phyloP scores from a whole-genome alignment of 2,113 vertebrate genomes.

The Tetraodon nigroviridis region DNA sequence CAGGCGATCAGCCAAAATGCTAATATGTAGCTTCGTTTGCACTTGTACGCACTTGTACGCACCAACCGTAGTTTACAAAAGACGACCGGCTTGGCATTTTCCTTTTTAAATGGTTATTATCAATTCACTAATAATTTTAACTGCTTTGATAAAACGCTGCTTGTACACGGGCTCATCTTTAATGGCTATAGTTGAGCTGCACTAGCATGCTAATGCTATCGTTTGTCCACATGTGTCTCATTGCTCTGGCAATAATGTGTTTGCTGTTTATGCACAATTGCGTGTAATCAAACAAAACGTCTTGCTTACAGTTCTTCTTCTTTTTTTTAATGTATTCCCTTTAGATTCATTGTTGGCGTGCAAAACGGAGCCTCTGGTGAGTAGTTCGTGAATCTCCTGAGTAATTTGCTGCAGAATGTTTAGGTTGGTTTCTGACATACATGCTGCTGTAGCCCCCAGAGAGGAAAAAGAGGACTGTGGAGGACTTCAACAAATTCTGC shows the following conservation, averaged over 20 bases:
- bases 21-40: constrained; percentile 42
- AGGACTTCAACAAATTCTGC: constrained; percentile 92
- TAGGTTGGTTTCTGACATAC: constrained; percentile 5
- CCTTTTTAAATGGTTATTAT: background rate
- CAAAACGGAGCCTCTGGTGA: constrained; percentile 78
- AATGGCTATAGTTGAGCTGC: constrained; percentile 15
- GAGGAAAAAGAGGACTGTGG: constrained; percentile 84
- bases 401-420: background rate
- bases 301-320: background rate
- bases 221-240: constrained; percentile 9
- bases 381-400: constrained; percentile 15
- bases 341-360: constrained; percentile 78
- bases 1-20: constrained; percentile 7
- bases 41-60: background rate
- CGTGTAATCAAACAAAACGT: background rate
- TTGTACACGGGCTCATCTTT: background rate
- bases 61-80: background rate
- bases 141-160: background rate
- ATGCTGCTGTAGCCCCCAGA: constrained; percentile 77
- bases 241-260: background rate
- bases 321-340: background rate
- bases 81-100: background rate
- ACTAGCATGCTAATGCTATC: constrained; percentile 48
- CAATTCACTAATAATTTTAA: background rate
- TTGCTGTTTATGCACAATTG: background rate